A percentile compares a stretch with the other conserved stretches of the same genome.
Conservation (phyloP, 2,888 invertebrate genomes). For the Meloe dianella region DNA sequence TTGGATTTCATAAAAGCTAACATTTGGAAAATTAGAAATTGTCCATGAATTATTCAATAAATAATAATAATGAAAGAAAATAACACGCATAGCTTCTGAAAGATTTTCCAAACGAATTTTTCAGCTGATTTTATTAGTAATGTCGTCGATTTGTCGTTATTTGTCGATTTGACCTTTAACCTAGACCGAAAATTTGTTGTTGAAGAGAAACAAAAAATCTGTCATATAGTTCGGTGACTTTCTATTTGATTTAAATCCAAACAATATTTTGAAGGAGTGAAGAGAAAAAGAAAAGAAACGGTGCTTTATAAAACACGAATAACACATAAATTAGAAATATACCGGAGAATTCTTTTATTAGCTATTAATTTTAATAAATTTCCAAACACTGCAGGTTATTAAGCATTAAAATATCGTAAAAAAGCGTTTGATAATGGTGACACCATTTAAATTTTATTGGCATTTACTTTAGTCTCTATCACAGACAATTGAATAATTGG, state of each 20-base stretch:
- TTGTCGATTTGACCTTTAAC: not conserved
- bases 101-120: not conserved
- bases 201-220: not conserved
- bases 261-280: not conserved
- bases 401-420: slow-evolving; percentile 46
- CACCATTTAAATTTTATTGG: slow-evolving; percentile 43
- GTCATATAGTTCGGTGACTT: not conserved
- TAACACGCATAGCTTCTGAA: not conserved
- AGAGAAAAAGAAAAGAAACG: not conserved
- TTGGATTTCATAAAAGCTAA: not conserved
- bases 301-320: slow-evolving; percentile 21
- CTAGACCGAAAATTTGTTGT: not conserved
- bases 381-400: slow-evolving; percentile 45
- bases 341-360: slow-evolving; percentile 44
- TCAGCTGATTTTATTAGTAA: not conserved
- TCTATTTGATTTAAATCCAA: not conserved
- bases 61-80: no score
- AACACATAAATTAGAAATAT: slow-evolving; percentile 40
- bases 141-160: not conserved
- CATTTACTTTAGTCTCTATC: not conserved
- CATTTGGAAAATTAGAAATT: slow-evolving; percentile 6
- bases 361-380: slow-evolving; percentile 49
- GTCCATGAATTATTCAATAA: slow-evolving; percentile 9
- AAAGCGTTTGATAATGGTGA: slow-evolving; percentile 45
- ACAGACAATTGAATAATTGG: not conserved